Percentiles rank a stretch among this genome's conserved stretches.
phyloP scores from a whole-genome alignment of 2,888 invertebrate species.

The Eupithecia subumbrata region DNA sequence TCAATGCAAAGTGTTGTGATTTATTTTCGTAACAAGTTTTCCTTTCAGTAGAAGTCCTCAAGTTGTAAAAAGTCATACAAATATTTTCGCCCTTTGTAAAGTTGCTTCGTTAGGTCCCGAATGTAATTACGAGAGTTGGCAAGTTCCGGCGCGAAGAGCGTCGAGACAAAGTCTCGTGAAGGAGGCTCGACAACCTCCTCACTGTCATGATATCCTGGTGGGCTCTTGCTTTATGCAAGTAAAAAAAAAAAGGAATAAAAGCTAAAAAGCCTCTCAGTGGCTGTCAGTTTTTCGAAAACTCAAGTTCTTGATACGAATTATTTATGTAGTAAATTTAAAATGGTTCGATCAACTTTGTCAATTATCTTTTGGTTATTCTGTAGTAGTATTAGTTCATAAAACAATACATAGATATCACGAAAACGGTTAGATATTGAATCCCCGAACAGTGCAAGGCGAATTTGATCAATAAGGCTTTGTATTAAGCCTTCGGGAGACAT shows the following conservation, averaged over 20 bases:
- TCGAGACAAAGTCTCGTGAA: conserved; percentile 31
- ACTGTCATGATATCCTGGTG: conserved; percentile 31
- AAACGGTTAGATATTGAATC: neutral
- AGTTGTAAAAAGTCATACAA: conserved; percentile 17
- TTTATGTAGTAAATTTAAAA: neutral
- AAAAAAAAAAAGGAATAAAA: conserved; percentile 3
- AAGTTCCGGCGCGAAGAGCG: conserved; percentile 22
- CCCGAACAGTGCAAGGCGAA: neutral
- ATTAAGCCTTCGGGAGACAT: neutral
- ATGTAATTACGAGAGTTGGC: conserved; percentile 24
- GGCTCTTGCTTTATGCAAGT: conserved; percentile 14
- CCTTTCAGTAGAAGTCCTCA: neutral
- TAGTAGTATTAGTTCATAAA: neutral
- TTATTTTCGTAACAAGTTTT: conserved; percentile 12
- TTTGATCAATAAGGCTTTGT: conserved; percentile 8
- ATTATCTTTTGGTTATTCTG: no score
- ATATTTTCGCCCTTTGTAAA: conserved; percentile 20
- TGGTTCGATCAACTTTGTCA: neutral
- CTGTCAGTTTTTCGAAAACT: neutral
- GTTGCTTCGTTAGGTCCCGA: conserved; percentile 37
- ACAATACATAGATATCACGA: neutral
- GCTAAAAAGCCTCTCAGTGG: neutral
- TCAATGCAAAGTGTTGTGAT: conserved; percentile 4
- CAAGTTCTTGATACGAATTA: neutral
- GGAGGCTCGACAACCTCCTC: conserved; percentile 31